A percentile compares a stretch with the other conserved stretches of the same genome.
Evolutionary conservation across 2,888 invertebrate species (phyloP).

Genomic region (Mystacides longicornis): DNA sequence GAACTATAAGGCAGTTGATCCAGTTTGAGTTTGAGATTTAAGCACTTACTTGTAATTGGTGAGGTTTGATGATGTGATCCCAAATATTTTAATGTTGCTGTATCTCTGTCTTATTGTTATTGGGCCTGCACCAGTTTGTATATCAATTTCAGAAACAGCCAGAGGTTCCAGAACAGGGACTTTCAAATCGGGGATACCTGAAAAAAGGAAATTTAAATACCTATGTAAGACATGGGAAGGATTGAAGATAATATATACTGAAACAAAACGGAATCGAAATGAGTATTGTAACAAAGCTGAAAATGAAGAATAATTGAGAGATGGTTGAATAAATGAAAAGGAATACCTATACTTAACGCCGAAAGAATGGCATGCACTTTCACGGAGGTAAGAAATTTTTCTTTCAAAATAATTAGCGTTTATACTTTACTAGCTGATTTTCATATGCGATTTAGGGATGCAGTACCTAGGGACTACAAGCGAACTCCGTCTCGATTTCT

Average conservation of each 20-base stretch:
- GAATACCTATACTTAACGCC: too few relatives aligned
- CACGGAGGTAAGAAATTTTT: not conserved
- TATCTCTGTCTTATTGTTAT: constrained; percentile 61
- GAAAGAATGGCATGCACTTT: too few relatives aligned
- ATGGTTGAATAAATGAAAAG: too few relatives aligned
- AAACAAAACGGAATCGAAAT: not conserved
- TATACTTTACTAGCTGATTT: too few relatives aligned
- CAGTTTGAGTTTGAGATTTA: too few relatives aligned
- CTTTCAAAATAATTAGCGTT: too few relatives aligned
- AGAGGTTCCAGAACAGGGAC: constrained; percentile 57
- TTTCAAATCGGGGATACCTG: constrained; percentile 53
- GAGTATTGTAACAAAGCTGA: not conserved
- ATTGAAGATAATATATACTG: too few relatives aligned
- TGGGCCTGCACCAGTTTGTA: constrained; percentile 53
- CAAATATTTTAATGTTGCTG: constrained; percentile 57
- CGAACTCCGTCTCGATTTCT: too few relatives aligned
- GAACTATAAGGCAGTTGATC: too few relatives aligned
- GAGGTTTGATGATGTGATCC: constrained; percentile 53
- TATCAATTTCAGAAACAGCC: constrained; percentile 47
- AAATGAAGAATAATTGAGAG: not conserved
- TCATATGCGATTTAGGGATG: too few relatives aligned
- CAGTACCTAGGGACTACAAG: too few relatives aligned
- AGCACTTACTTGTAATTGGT: constrained; percentile 52
- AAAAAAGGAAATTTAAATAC: not conserved
- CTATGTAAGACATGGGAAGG: not conserved